Evolutionary conservation across 2,888 invertebrate genomes (phyloP), one percentile per base, ranked within the genome.

Genomic region (Panzeria rudis): DNA sequence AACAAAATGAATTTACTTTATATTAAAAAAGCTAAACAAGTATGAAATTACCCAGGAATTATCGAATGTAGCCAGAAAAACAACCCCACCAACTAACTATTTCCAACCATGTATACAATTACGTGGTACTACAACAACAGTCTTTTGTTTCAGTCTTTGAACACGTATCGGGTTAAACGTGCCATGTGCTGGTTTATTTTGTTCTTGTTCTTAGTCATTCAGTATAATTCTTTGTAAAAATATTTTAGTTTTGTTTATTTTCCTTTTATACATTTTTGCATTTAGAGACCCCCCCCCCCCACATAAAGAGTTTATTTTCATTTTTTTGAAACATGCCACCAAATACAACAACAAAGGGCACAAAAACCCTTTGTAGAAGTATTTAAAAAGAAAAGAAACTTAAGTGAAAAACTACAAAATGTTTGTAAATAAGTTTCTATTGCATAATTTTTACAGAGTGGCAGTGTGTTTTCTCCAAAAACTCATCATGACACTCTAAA

Each of bases 131-230:
- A 47, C 54, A 9, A 56, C 54, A 56, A 25, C 6, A 56, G 29
- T 23, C 11, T 25, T 29, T 25, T 23, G 15, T 56, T 15, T 29
- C 54, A 25, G 54, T 15, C 15, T 56, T 61, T 61, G 29, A 56
- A 56, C 25, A 56, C 54, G 25, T 56, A 56, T 56, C 54, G 25
- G 29, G 7, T 56, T 29, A 15, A 47, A 25, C 25, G 54, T 61
- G 25, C 54, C 54, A 25, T 29, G 54, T 61, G 35, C 59, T 35
- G 17, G 15, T 61, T 35, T 35, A 61, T 20, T 32, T 25, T 25
- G 7, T 29, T 11, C 23, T 56, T 8, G 2, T 13, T 2, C 13
- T 38, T 13, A 2, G 25, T 56, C 13, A 8, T 25, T 56, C 7
- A 17, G 17, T 8, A 6, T 17, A 11, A 38, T 1, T 38, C 38